Conservation (phyloP, 2,888 invertebrate genomes). For the Epirrhoe tristata region DNA sequence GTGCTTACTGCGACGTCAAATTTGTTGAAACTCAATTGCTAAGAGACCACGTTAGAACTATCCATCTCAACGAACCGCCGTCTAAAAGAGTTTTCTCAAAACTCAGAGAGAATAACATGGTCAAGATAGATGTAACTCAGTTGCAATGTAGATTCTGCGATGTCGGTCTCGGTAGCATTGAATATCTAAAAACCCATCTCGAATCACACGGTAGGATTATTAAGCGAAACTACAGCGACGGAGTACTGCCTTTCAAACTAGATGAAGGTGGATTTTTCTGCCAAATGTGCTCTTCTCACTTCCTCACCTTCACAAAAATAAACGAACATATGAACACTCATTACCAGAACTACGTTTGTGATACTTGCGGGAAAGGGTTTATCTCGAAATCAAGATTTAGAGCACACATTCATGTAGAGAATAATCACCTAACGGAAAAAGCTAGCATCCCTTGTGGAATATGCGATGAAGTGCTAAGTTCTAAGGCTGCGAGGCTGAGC, state of each 20-base stretch:
- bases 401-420: slow-evolving; percentile 66
- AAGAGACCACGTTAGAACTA: slow-evolving; percentile 60
- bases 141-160: slow-evolving; percentile 69
- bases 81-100: slow-evolving; percentile 71
- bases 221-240: slow-evolving; percentile 67
- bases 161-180: slow-evolving; percentile 54
- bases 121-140: slow-evolving; percentile 73
- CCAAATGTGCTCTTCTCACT: slow-evolving; percentile 66
- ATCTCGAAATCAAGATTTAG: slow-evolving; percentile 72
- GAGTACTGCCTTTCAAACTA: slow-evolving; percentile 75
- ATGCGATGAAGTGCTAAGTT: slow-evolving; percentile 66
- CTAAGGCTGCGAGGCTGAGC: slow-evolving; percentile 65
- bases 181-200: slow-evolving; percentile 68
- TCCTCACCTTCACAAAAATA: slow-evolving; percentile 65
- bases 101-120: slow-evolving; percentile 76
- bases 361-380: slow-evolving; percentile 75
- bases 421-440: slow-evolving; percentile 54
- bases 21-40: slow-evolving; percentile 65
- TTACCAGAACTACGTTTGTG: slow-evolving; percentile 75
- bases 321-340: slow-evolving; percentile 79
- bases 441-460: slow-evolving; percentile 72
- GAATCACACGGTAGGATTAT: slow-evolving; percentile 59
- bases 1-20: slow-evolving; percentile 73
- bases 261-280: slow-evolving; percentile 63
- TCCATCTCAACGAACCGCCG: slow-evolving; percentile 63